Evolutionary conservation across 2,888 invertebrate species (phyloP).

Genomic region (Falcaria lacertinaria): DNA sequence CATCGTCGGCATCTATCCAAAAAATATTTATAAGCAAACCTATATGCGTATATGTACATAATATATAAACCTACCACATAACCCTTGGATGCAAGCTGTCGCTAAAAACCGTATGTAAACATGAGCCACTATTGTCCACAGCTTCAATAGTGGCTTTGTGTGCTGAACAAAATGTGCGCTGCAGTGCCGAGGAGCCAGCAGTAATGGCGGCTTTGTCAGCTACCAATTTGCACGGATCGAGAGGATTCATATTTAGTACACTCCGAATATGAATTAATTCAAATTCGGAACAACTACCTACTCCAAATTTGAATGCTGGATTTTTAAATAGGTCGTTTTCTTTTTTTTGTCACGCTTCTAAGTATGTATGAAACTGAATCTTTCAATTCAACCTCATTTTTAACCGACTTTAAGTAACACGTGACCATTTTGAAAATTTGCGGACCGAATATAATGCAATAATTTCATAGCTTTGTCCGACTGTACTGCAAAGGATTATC

Average conservation of each 20-base stretch:
- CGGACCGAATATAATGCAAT: too few species aligned
- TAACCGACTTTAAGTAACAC: too few species aligned
- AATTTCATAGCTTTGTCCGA: too few species aligned
- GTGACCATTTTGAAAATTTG: too few species aligned
- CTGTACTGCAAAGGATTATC: too few species aligned
- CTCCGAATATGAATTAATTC: too few species aligned
- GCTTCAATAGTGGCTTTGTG: slow-evolving; percentile 53
- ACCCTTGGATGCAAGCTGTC: slow-evolving; percentile 36
- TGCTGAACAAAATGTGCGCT: slow-evolving; percentile 6
- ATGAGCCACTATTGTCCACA: slow-evolving; percentile 54
- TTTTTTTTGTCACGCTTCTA: too few species aligned
- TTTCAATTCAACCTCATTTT: too few species aligned
- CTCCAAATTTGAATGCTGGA: not conserved
- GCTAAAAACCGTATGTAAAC: slow-evolving; percentile 43
- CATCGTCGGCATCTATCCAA: too few species aligned
- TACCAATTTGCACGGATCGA: slow-evolving; percentile 4
- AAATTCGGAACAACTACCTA: too few species aligned
- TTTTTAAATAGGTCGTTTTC: not conserved
- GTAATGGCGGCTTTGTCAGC: slow-evolving; percentile 9
- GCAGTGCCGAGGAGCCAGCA: slow-evolving; percentile 13
- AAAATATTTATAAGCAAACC: too few species aligned
- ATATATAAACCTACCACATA: not conserved
- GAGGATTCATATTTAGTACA: not conserved
- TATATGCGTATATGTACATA: not conserved
- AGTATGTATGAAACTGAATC: too few species aligned